phyloP scores from a whole-genome alignment of 2,113 vertebrate genomes.

The Blennius ocellaris region DNA sequence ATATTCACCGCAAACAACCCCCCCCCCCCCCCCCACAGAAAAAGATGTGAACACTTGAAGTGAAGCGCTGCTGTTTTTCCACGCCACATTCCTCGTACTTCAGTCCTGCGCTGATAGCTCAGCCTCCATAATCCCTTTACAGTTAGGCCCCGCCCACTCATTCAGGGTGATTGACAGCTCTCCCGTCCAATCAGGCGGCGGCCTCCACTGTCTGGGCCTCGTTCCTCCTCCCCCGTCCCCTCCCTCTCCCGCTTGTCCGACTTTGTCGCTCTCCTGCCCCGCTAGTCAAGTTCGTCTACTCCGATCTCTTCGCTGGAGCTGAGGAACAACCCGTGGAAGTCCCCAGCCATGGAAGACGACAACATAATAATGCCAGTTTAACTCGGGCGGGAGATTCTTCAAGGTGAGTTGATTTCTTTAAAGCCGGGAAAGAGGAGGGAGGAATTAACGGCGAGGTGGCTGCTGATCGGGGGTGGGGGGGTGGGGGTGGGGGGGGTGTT shows the following conservation, averaged over 20 bases:
- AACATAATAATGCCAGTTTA: constrained; percentile 72
- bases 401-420: constrained; percentile 59
- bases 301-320: constrained; percentile 44
- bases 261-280: constrained; percentile 44
- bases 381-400: constrained; percentile 54
- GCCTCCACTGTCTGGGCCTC: constrained; percentile 3
- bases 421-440: background rate
- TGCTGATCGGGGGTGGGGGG: background rate
- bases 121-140: constrained; percentile 57
- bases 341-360: constrained; percentile 73
- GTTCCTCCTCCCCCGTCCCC: constrained; percentile 1
- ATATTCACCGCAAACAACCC: too few species aligned
- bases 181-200: constrained; percentile 44
- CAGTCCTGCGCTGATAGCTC: constrained; percentile 34
- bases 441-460: constrained; percentile 12
- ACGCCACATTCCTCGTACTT: constrained; percentile 51
- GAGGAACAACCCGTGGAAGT: constrained; percentile 40
- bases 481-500: constrained; percentile 38
- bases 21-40: too few species aligned
- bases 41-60: too few species aligned
- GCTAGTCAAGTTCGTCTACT: constrained; percentile 8
- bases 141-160: constrained; percentile 50
- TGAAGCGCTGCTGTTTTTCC: constrained; percentile 12
- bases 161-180: constrained; percentile 31
- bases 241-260: constrained; percentile 19